Evolutionary conservation across 2,113 vertebrate genomes (phyloP), one percentile per base, ranked within the genome.

Genomic region (Myotis davidii): DNA sequence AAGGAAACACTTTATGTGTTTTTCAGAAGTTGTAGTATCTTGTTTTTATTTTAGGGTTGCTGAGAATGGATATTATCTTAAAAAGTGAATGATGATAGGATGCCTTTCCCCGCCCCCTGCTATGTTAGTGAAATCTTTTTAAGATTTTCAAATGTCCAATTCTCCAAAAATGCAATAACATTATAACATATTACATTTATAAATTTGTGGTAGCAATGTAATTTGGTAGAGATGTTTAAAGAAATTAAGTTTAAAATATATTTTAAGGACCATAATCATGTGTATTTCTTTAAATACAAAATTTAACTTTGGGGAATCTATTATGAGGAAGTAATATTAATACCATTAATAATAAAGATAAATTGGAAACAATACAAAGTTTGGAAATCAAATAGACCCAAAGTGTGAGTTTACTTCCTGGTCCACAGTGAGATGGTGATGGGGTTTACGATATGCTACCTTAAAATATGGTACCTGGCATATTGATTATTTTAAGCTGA

Each of bases 81-180:
- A 81, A 81, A 27, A 81, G 85, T 39, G 21, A 74, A 25, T 94
- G 4, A 48, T 67, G 67, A 76, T 64, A 76, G 50, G 16, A 85
- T 85, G 21, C 2, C 20, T 39, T 67, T 73, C 87, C 18, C 88
- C 4, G 37, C 37, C 64, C 64, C 34, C 23, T 90, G 13, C 4
- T 29, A 0, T 56, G 34, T 69, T 54, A 64, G 56, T 92, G 20
- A 56, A 90, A 59, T 65, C 50, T 12, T 87, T 85, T 72, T 37
- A 34, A 74, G 87, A 3, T 86, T 86, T 3, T 42, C 23, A 87
- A 84, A 65, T 83, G 20, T 42, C 7, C 2, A 67, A n/a, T 65
- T 89, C 39, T 91, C 2, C 54, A 86, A 96, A 77, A 27, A n/a
- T 65, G n/a, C 20, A 87, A 59, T 74, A 76, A 45, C 37, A 88